Evolutionary conservation across 2,797 vertebrate genomes (phyloP).

Genomic region (Triplophysa bombifrons): DNA sequence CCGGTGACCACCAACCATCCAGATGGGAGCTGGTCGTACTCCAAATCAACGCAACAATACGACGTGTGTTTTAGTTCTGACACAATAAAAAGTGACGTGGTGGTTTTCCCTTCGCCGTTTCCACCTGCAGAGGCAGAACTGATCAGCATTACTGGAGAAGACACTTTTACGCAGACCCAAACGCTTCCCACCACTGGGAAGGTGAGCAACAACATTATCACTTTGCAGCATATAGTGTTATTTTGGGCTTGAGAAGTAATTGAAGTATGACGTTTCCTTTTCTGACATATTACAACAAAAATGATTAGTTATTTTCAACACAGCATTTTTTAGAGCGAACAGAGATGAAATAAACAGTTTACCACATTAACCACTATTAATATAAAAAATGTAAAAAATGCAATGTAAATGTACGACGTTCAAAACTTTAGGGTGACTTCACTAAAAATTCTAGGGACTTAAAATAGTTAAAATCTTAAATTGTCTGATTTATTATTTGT

Average conservation of each 20-base stretch:
- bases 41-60: constrained; percentile 53
- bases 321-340: too few relatives aligned
- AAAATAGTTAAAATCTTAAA: too few relatives aligned
- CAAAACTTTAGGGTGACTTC: too few relatives aligned
- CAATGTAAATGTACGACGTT: too few relatives aligned
- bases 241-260: not conserved
- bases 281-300: not conserved
- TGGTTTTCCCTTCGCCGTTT: constrained; percentile 50
- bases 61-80: constrained; percentile 55
- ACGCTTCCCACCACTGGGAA: constrained; percentile 53
- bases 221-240: not conserved
- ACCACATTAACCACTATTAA: too few relatives aligned
- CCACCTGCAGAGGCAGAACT: constrained; percentile 39
- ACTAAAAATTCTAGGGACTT: too few relatives aligned
- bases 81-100: constrained; percentile 50
- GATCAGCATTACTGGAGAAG: constrained; percentile 49
- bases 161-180: constrained; percentile 55
- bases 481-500: too few relatives aligned
- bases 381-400: too few relatives aligned
- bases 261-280: too few relatives aligned
- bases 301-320: too few relatives aligned
- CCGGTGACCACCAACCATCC: constrained; percentile 54
- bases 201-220: constrained; percentile 45
- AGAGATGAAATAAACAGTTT: too few relatives aligned
- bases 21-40: constrained; percentile 56